These are phyloP conservation scores for Acrobasis suavella DNA, from an alignment of 2,888 invertebrate species.

Conservation along the genomic window DNA sequence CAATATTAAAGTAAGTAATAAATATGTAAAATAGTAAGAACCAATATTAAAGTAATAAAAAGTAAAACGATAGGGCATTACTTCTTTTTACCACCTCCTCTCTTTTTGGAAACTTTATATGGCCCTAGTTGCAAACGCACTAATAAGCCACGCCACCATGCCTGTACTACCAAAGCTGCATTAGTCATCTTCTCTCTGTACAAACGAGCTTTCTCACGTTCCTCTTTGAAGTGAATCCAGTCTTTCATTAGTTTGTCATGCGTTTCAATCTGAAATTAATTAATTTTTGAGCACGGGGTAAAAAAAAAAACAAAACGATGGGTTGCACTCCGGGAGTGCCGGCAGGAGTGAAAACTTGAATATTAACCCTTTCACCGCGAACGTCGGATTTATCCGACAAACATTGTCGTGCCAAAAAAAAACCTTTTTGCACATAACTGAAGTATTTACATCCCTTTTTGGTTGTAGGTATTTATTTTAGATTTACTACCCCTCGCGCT, in stretches of 20 bases:
- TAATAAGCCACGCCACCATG: conserved; percentile 74
- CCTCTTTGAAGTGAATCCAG: conserved; percentile 62
- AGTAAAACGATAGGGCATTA: background rate
- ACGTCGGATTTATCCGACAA: no score
- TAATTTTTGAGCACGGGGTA: no score
- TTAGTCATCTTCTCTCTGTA: conserved; percentile 60
- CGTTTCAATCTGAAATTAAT: conserved; percentile 44
- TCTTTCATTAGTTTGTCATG: conserved; percentile 51
- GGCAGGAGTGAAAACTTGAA: no score
- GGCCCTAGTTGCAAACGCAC: conserved; percentile 67
- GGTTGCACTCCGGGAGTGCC: no score
- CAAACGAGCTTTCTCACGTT: conserved; percentile 53
- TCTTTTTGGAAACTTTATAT: conserved; percentile 48
- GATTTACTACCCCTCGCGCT: no score
- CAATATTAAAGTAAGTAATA: background rate
- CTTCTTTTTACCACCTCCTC: conserved; percentile 36
- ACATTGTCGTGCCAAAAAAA: no score
- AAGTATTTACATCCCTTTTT: no score
- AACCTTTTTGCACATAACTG: no score
- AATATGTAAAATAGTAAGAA: background rate
- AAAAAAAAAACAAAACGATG: no score
- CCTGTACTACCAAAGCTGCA: conserved; percentile 61
- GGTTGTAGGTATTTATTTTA: no score
- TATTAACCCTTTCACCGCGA: no score
- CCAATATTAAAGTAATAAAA: background rate